These are phyloP conservation scores for Hypomecis punctinalis DNA, from an alignment of 2,888 invertebrate species.

Conservation along the genomic window DNA sequence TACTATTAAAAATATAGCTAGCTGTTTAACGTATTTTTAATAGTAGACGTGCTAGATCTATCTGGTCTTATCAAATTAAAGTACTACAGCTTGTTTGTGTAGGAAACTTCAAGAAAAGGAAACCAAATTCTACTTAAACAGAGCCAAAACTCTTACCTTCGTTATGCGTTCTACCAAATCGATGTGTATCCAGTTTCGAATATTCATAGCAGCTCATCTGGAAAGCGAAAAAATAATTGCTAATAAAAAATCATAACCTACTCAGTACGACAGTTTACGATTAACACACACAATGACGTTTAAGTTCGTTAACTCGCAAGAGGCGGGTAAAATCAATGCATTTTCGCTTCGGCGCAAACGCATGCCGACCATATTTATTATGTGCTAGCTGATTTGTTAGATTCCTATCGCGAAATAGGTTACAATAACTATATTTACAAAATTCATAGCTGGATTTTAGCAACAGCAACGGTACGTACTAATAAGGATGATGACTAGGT, in stretches of 20 bases:
- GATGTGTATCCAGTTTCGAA: slow-evolving; percentile 49
- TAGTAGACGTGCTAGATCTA: too few species aligned
- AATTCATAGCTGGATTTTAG: too few species aligned
- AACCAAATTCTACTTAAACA: too few species aligned
- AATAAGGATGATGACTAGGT: too few species aligned
- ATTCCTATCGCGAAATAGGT: slow-evolving; percentile 5
- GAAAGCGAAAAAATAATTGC: slow-evolving; percentile 47
- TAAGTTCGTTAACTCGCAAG: slow-evolving; percentile 56
- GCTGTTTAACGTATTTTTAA: too few species aligned
- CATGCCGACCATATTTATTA: slow-evolving; percentile 23
- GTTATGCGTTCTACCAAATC: slow-evolving; percentile 52
- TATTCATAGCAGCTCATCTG: slow-evolving; percentile 74
- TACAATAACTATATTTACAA: neutral
- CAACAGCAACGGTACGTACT: too few species aligned
- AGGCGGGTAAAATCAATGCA: slow-evolving; percentile 45
- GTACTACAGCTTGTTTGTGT: too few species aligned
- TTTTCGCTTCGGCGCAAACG: slow-evolving; percentile 47
- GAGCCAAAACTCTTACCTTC: slow-evolving; percentile 52
- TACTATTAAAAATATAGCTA: too few species aligned
- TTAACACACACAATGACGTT: slow-evolving; percentile 40
- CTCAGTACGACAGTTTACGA: neutral
- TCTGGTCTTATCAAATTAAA: too few species aligned
- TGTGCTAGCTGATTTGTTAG: slow-evolving; percentile 2
- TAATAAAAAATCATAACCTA: neutral
- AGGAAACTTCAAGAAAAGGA: too few species aligned